Evolutionary conservation across 1,140 invertebrate genomes (phyloP).

Genomic region (Polypedilum vanderplanki): DNA sequence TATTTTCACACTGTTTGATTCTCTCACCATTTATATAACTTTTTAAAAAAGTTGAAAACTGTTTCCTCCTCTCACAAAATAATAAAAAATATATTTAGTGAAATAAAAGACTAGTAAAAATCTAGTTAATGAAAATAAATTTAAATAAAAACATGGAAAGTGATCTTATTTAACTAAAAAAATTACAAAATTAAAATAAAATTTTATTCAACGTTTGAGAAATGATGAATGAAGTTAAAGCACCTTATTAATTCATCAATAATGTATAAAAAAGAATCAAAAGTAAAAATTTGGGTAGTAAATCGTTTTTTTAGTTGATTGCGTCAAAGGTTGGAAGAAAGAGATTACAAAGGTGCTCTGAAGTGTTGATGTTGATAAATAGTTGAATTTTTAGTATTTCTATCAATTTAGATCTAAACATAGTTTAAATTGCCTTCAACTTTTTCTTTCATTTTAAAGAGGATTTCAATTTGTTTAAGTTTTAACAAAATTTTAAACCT

Average conservation of each 20-base stretch:
- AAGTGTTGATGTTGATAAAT: no score
- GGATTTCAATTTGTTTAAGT: no score
- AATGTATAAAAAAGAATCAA: neutral
- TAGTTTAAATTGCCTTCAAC: no score
- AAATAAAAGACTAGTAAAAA: constrained; percentile 21
- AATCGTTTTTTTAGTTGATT: no score
- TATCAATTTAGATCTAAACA: no score
- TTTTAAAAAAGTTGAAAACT: neutral
- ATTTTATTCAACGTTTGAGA: neutral
- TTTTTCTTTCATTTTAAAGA: no score
- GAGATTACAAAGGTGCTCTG: no score
- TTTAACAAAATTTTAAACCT: no score
- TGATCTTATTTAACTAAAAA: constrained; percentile 22
- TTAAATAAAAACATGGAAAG: constrained; percentile 8
- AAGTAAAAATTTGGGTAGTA: neutral
- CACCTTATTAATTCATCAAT: constrained; percentile 4
- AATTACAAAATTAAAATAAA: neutral
- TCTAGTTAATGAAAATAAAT: neutral
- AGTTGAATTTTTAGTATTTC: no score
- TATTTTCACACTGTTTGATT: constrained; percentile 13
- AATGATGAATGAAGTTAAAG: constrained; percentile 8
- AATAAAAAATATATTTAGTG: neutral
- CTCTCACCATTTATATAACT: neutral
- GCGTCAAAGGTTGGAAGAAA: no score
- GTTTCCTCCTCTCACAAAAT: no score